A percentile compares a stretch with the other conserved stretches of the same genome.
Evolutionary conservation across 2,797 vertebrate species (phyloP).

Genomic region (Alcedo quadribrachys): DNA sequence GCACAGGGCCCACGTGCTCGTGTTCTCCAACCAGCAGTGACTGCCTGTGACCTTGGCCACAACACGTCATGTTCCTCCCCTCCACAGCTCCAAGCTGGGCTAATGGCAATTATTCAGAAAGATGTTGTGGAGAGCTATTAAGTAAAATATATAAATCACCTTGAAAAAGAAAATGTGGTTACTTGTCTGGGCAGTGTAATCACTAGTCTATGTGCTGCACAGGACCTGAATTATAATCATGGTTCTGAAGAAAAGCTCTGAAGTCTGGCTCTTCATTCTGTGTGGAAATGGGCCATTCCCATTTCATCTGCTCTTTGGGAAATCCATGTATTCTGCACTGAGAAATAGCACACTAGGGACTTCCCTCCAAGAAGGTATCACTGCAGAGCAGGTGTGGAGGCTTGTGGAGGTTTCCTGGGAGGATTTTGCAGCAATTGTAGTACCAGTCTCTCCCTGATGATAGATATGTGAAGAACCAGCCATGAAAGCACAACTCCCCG

Average conservation of each 20-base stretch:
- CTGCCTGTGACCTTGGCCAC: not conserved
- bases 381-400: not conserved
- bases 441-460: not conserved
- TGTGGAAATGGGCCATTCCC: not conserved
- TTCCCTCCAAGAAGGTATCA: not conserved
- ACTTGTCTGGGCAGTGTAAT: not conserved
- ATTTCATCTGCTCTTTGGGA: not conserved
- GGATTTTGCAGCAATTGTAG: not conserved
- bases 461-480: not conserved
- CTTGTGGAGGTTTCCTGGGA: not conserved
- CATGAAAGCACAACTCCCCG: not conserved
- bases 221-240: not conserved
- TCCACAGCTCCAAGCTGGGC: not conserved
- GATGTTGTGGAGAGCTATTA: not conserved
- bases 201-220: not conserved
- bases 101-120: slow-evolving; percentile 18
- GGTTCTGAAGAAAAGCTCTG: not conserved
- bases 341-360: not conserved
- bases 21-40: not conserved
- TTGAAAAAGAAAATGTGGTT: not conserved
- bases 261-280: not conserved
- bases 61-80: not conserved
- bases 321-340: not conserved
- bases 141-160: slow-evolving; percentile 15
- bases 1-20: not conserved